These are phyloP conservation scores for Drosophila pseudoananassae DNA, from an alignment of 1,140 invertebrate genomes.

Conservation along the genomic window DNA sequence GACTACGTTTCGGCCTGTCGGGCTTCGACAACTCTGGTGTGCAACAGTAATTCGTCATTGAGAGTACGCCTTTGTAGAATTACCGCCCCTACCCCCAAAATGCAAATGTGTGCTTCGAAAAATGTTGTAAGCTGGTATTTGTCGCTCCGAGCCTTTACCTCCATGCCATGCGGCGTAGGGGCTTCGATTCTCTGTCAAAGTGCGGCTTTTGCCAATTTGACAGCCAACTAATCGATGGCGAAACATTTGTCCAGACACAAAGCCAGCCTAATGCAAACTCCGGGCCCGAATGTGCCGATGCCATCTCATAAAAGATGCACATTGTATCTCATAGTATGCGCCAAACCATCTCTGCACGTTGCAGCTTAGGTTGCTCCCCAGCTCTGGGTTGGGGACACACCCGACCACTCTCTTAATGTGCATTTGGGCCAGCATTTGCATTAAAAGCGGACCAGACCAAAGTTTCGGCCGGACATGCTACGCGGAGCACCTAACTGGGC, in stretches of 20 bases:
- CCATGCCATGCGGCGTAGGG: constrained; percentile 1
- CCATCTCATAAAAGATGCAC: constrained; percentile 75
- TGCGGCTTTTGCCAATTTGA: constrained; percentile 72
- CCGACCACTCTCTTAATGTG: constrained; percentile 64
- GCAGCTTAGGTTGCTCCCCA: constrained; percentile 64
- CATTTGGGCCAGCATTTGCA: constrained; percentile 75
- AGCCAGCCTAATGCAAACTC: constrained; percentile 54
- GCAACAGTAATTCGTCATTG: constrained; percentile 77
- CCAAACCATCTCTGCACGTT: neutral
- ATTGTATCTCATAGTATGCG: constrained; percentile 61
- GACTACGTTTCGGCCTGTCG: constrained; percentile 19
- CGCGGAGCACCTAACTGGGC: constrained; percentile 11
- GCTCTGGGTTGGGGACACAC: constrained; percentile 46
- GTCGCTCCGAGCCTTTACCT: constrained; percentile 52
- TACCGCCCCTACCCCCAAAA: constrained; percentile 44
- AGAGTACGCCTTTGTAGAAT: constrained; percentile 66
- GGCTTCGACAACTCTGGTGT: constrained; percentile 33
- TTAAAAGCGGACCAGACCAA: constrained; percentile 64
- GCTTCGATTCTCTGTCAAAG: constrained; percentile 35
- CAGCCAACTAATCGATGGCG: constrained; percentile 76
- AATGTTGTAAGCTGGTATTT: constrained; percentile 26
- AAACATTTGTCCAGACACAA: constrained; percentile 79
- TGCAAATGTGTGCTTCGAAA: constrained; percentile 58
- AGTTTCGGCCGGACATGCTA: constrained; percentile 19
- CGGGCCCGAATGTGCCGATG: constrained; percentile 19